Base-by-base conservation (phyloP, 1,140 invertebrate species). In the Eumaeus atala region DNA sequence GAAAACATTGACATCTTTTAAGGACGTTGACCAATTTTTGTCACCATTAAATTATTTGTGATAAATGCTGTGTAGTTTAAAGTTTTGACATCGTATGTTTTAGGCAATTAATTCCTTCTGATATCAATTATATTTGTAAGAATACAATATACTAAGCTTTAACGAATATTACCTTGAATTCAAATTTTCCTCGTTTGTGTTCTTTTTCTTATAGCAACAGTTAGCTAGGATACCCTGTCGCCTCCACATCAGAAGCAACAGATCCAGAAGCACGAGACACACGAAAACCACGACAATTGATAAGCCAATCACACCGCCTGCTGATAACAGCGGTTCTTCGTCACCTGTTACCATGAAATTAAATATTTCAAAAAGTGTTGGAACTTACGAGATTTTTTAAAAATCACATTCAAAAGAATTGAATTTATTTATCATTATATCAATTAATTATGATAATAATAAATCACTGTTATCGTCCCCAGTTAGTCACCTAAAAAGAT, bases 181-280 rank as follows among this genome's bases (percentile, higher is more conserved):
- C 38, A 75, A 55, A 5, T 54, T 67, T 14, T 72, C 72, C 12
- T 71, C 66, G 54, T 63, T 72, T 52, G 59, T 73, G 48, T 67
- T 75, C 37, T 69, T 74, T 10, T 78, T 85, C 57, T 74, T 79
- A 16, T 59, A 65, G 50, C 62, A 76, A 40, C 77, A 84, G n/a
- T 50, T 77, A 8, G 82, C 82, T 1, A 85, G 72, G 5, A 85
- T 69, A 2, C 82, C 82, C 58, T 85, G 75, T 40, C 56, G 49
- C 37, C 64, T 56, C 74, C 78, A 80, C 21, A 74, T 42, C 3
- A 76, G 51, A 0, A 85, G 60, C 4, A 79, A 21, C 1, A 85
- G 21, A 48, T 85, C 82, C 18, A 84, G 35, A 11, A 80, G 18
- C 2, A 81, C 47, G 12, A 86, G 54, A 35, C 69, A 73, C n/a